Base-by-base conservation (phyloP, 2,888 invertebrate species). In the Andrena bucephala region DNA sequence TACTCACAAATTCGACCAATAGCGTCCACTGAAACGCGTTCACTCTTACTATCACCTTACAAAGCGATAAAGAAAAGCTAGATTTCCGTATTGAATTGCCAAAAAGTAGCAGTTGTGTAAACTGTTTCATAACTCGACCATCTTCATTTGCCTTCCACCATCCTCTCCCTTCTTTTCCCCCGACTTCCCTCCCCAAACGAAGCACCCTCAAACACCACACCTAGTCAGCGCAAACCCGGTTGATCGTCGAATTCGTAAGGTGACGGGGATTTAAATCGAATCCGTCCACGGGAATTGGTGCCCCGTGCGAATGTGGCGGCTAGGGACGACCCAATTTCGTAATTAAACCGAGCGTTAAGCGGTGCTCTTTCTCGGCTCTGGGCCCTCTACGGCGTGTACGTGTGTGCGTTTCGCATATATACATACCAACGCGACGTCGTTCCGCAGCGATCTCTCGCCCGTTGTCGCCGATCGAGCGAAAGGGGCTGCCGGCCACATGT, bases 321-420 rank as follows among this genome's bases (percentile, higher is more conserved):
- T 78, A 54, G 73, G 67, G 63, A 77, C 85, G 84, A 87, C 81
- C 85, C 85, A 88, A 89, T 89, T 85, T 87, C 85, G 87, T 84
- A 85, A 89, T 89, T 89, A 88, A 89, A 88, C 72, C 77, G 76
- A 78, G 68, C 82, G 80, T 85, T 77, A 85, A 85, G 73, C 85
- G 16, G 13, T 62, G 27, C 24, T 27, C 72, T 29, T 29, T 33
- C 13, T 16, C 54, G 71, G 48, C 13, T 20, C 48, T 0, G 24
- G 65, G 27, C 13, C 20, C 27, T 16, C 16, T 57, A 0, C 31
- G 42, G 62, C 63, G 60, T 69, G 63, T 31, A 16, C 5, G 16
- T 42, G 16, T 42, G 42, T 42, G 16, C 42, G 42, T 42, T 16
- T 5, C 42, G 42, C 42, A 42, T 5, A 16, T 16, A 16, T 42